Conservation (phyloP, 1,140 invertebrate genomes). For the Nymphalis io region DNA sequence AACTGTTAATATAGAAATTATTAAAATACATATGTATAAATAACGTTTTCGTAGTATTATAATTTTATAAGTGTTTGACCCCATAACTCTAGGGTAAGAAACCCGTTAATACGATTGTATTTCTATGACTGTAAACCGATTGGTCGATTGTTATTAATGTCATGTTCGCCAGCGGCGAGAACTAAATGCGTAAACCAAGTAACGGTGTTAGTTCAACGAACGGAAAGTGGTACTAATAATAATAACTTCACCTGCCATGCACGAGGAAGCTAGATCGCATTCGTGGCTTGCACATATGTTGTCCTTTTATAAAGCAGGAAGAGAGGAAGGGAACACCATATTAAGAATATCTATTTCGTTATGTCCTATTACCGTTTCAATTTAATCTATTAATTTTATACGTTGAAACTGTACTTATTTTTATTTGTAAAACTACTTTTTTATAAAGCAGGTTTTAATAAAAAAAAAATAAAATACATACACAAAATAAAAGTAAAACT, state of each 20-base stretch:
- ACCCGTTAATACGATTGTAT: conserved; percentile 40
- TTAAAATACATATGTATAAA: not conserved
- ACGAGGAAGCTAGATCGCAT: conserved; percentile 52
- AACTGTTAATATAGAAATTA: too few species aligned
- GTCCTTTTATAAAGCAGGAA: conserved; percentile 36
- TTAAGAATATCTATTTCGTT: conserved; percentile 1
- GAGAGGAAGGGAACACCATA: conserved; percentile 35
- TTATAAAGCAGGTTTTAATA: too few species aligned
- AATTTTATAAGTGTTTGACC: conserved; percentile 13
- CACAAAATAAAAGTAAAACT: conserved; percentile 41
- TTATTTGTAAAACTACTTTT: too few species aligned
- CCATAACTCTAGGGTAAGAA: conserved; percentile 32
- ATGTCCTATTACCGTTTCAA: not conserved
- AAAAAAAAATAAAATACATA: conserved; percentile 21
- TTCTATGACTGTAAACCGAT: conserved; percentile 36
- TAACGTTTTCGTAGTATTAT: not conserved
- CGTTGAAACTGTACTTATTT: too few species aligned
- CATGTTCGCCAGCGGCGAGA: conserved; percentile 67
- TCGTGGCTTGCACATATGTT: conserved; percentile 23
- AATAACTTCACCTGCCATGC: conserved; percentile 61
- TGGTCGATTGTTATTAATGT: conserved; percentile 74
- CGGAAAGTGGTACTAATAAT: conserved; percentile 72
- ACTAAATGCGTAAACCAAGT: conserved; percentile 70
- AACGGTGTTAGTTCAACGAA: conserved; percentile 76
- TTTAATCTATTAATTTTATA: not conserved